phyloP scores from a whole-genome alignment of 2,797 vertebrate species.

The Crocodylus rhombifer region DNA sequence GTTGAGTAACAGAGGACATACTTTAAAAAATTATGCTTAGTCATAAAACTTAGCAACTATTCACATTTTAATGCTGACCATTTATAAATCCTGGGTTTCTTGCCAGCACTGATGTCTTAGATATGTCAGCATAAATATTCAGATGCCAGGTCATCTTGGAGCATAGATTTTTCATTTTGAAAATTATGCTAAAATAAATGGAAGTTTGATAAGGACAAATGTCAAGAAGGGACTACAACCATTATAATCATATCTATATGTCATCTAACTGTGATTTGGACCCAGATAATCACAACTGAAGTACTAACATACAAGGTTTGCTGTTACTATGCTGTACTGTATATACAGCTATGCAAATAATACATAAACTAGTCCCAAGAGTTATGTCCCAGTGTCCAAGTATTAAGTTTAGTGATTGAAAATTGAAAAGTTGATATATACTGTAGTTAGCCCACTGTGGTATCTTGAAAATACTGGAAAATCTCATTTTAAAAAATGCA shows the following conservation, averaged over 20 bases:
- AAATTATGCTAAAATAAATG: not conserved
- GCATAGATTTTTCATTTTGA: not conserved
- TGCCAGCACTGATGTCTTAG: not conserved
- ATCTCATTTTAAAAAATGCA: not conserved
- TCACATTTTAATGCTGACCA: not conserved
- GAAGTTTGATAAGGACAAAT: not conserved
- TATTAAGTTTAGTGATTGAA: not conserved
- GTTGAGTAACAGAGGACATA: not conserved
- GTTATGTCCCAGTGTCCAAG: not conserved
- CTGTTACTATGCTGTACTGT: not conserved
- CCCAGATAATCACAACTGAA: not conserved
- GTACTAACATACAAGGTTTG: not conserved
- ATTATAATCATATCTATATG: not conserved
- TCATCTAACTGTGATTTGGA: not conserved
- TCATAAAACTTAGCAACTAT: not conserved
- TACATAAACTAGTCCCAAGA: not conserved
- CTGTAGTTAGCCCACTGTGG: not conserved
- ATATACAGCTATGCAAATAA: rapidly evolving
- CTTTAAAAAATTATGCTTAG: not conserved
- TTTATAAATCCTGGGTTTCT: not conserved
- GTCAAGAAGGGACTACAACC: not conserved
- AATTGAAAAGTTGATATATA: not conserved
- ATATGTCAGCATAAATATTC: not conserved
- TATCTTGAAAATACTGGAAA: not conserved
- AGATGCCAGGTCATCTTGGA: not conserved